Base-by-base conservation (phyloP, 2,888 invertebrate genomes). In the Bruchidius siliquastri region DNA sequence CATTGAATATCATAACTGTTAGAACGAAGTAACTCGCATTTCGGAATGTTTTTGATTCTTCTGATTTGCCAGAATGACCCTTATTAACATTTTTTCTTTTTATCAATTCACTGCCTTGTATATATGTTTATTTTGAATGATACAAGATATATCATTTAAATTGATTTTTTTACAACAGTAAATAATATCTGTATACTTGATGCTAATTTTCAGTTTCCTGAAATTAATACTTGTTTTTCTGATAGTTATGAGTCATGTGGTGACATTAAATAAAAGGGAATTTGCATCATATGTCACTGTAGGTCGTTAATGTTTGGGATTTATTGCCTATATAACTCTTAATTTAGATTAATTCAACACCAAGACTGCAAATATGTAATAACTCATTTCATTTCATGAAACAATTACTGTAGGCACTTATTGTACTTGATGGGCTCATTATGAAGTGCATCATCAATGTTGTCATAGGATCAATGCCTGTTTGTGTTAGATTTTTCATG, bases 251-350 rank as follows among this genome's bases (percentile, higher is more conserved):
- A 71, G 68, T 74, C 74, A 72, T 71, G 75, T 22, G 22, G 72
- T 81, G 81, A 81, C 82, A 80, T 81, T 80, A 81, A 82, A 81
- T n/a, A n/a, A 80, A 75, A 78, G 73, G 78, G 71, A 78, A 79
- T 81, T 79, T 79, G 76, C 77, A 78, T 80, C 77, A 73, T 74
- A 70, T 76, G 74, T 77, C 74, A 74, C 72, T 74, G 72, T 69
- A 72, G 73, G 70, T 77, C 72, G 73, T 74, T 77, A 76, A 73
- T 74, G 70, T 67, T 67, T 72, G 69, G 71, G 72, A 75, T 76
- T 74, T 72, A 73, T 74, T 68, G 67, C 72, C 74, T 72, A 67
- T 72, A 75, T 72, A 72, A 72, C 68, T 74, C 70, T 73, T 67
- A 22, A 75, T 71, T 73, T 66, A 72, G 72, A 67, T 49, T 66